Percentiles rank a stretch among this genome's conserved stretches.
Conservation (phyloP, 2,113 vertebrate species). For the Corythornis cristatus region DNA sequence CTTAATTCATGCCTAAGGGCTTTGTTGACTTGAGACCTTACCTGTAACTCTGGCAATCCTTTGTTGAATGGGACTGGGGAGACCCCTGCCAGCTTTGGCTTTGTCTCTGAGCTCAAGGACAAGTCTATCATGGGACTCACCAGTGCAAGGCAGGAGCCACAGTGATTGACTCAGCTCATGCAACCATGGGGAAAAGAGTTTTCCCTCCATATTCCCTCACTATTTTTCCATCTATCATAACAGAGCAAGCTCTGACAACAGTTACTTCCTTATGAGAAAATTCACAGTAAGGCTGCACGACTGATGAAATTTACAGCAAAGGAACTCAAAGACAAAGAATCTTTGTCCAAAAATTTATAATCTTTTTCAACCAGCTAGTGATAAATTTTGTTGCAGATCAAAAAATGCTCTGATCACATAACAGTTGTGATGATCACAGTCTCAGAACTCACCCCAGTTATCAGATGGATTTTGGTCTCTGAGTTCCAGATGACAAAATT, state of each 20-base stretch:
- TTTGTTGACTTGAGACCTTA: not conserved
- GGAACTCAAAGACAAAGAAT: not conserved
- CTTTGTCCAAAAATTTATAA: not conserved
- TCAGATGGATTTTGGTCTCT: slow-evolving; percentile 75
- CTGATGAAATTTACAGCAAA: not conserved
- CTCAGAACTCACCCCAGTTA: slow-evolving; percentile 84
- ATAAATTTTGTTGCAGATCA: not conserved
- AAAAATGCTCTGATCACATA: not conserved
- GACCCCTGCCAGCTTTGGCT: not conserved
- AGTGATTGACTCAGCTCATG: not conserved
- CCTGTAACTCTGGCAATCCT: not conserved
- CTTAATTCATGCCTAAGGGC: not conserved
- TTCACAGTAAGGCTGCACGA: not conserved
- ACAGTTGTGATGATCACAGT: rapidly evolving
- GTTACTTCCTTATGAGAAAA: not conserved
- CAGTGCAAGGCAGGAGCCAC: not conserved
- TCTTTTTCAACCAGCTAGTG: not conserved
- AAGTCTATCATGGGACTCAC: not conserved
- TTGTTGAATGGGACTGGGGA: not conserved
- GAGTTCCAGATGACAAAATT: slow-evolving; percentile 77
- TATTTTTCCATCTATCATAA: not conserved
- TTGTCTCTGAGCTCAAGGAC: not conserved
- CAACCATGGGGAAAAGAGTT: not conserved
- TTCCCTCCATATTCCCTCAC: not conserved
- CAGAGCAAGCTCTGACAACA: not conserved